Conservation (phyloP, 2,797 vertebrate species). For the Eurystomus glaucurus region DNA sequence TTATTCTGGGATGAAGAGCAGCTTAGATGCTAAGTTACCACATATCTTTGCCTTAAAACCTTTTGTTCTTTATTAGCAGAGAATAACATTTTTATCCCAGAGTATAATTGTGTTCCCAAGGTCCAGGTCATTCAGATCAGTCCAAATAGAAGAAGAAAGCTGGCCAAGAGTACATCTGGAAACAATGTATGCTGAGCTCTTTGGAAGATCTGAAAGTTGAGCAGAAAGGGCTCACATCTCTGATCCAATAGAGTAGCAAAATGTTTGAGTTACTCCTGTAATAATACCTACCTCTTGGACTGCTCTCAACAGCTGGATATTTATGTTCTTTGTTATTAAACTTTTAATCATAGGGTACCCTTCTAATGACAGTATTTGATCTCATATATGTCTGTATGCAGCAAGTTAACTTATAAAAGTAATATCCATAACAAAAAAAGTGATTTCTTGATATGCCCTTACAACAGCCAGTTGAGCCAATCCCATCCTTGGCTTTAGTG, state of each 20-base stretch:
- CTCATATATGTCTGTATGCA: not conserved
- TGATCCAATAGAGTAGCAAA: constrained; percentile 2
- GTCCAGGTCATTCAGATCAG: constrained; percentile 31
- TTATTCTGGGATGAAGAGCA: not conserved
- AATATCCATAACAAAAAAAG: not conserved
- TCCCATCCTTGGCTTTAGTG: constrained; percentile 25
- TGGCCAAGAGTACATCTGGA: constrained; percentile 75
- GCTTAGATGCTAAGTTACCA: constrained; percentile 1
- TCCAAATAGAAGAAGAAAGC: constrained; percentile 49
- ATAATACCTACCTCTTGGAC: not conserved
- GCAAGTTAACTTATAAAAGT: constrained; percentile 31
- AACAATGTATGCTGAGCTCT: constrained; percentile 24
- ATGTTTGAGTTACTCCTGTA: not conserved
- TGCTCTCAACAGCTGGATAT: not conserved
- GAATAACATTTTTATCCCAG: constrained; percentile 39
- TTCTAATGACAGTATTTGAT: constrained; percentile 9
- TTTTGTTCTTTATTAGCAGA: constrained; percentile 41
- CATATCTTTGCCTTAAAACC: constrained; percentile 15
- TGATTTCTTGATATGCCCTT: constrained; percentile 12
- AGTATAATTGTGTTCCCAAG: constrained; percentile 29
- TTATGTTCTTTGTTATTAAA: not conserved
- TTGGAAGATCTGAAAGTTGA: constrained; percentile 25
- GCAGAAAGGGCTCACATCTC: constrained; percentile 16
- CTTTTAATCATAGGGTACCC: not conserved
- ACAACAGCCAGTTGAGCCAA: constrained; percentile 12